Conservation (phyloP, 2,888 invertebrate genomes). For the Ceriagrion tenellum region DNA sequence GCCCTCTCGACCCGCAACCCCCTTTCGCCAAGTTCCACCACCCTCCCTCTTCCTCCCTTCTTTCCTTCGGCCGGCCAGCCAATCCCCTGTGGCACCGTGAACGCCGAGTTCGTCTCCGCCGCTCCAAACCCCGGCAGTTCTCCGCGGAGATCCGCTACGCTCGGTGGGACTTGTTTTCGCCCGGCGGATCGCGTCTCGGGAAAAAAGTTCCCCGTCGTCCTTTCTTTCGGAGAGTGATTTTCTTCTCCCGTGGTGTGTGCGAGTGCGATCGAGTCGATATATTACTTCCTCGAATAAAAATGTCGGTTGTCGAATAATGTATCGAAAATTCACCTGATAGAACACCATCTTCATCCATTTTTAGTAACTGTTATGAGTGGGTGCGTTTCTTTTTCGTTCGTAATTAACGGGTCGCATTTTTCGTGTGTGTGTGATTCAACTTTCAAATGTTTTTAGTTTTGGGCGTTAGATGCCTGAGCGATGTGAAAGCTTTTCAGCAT, state of each 20-base stretch:
- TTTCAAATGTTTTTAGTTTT: too few species aligned
- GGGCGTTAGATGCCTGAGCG: not conserved
- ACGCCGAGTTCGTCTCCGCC: not conserved
- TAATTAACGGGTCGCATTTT: too few species aligned
- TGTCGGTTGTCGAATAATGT: too few species aligned
- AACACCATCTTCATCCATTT: too few species aligned
- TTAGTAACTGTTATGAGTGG: too few species aligned
- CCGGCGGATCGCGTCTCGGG: not conserved
- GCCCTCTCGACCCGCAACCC: conserved; percentile 3
- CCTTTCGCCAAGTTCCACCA: not conserved
- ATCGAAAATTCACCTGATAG: too few species aligned
- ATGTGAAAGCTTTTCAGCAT: not conserved
- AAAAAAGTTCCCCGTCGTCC: not conserved
- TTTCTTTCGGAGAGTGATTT: not conserved
- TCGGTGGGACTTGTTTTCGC: not conserved
- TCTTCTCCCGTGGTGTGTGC: not conserved
- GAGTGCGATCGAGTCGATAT: not conserved
- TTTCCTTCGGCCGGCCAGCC: conserved; percentile 10
- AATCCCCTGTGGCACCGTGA: not conserved
- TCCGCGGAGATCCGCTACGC: not conserved
- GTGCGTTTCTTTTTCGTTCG: too few species aligned
- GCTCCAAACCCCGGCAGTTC: not conserved
- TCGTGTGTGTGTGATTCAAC: too few species aligned
- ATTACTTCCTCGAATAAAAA: not conserved
- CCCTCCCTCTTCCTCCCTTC: not conserved